A percentile compares a stretch with the other conserved stretches of the same genome.
Evolutionary conservation across 2,797 vertebrate species (phyloP).

Genomic region (Malacoraja senta): DNA sequence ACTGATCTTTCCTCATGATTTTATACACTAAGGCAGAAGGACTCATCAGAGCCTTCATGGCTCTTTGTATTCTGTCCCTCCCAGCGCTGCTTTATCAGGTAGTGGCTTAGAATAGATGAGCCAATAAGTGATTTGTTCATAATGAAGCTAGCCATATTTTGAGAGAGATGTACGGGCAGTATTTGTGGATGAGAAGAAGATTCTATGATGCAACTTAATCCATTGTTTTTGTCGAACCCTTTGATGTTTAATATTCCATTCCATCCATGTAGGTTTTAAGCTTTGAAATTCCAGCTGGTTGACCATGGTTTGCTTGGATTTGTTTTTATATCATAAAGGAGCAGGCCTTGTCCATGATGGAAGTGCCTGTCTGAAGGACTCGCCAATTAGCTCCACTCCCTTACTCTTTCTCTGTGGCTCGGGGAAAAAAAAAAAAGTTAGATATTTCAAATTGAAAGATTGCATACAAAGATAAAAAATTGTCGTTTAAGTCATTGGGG

Average conservation of each 20-base stretch:
- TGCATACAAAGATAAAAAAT: no score
- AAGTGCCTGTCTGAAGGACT: neutral
- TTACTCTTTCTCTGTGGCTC: no score
- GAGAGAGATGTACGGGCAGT: neutral
- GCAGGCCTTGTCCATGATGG: neutral
- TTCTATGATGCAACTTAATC: neutral
- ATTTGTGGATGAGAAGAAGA: neutral
- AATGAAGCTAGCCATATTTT: neutral
- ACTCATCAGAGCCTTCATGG: neutral
- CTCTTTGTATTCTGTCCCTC: no score
- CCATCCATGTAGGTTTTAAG: neutral
- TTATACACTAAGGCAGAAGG: neutral
- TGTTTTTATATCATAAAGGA: neutral
- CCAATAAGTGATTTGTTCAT: no score
- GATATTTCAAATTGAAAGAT: neutral
- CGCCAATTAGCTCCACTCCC: neutral
- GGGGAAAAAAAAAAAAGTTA: neutral
- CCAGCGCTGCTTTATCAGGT: neutral
- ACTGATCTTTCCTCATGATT: no score
- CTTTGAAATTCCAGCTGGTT: neutral
- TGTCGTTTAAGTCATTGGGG: neutral
- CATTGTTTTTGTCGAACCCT: neutral
- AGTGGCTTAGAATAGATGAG: no score
- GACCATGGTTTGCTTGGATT: neutral
- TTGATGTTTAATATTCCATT: neutral